These are phyloP conservation scores for Platichthys stellatus DNA, from an alignment of 2,113 vertebrate genomes.

Conservation along the genomic window DNA sequence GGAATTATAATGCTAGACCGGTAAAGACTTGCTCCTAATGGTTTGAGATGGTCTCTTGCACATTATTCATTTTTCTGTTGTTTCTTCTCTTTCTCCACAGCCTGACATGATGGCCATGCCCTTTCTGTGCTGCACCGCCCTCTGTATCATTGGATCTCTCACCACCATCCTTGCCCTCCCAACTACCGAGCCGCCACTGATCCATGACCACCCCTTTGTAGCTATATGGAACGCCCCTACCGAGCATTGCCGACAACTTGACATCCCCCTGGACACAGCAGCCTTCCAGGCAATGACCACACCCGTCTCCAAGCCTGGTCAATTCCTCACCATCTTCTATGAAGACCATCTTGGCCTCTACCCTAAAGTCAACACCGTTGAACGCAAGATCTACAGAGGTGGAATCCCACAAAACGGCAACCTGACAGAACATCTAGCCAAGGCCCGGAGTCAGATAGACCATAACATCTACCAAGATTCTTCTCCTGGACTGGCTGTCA, in stretches of 20 bases:
- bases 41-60: too few relatives aligned
- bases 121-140: constrained; percentile 23
- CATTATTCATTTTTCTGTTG: background rate
- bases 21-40: too few relatives aligned
- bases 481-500: constrained; percentile 86
- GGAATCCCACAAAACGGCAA: constrained; percentile 85
- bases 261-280: constrained; percentile 82
- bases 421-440: constrained; percentile 81
- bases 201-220: constrained; percentile 81
- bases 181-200: constrained; percentile 76
- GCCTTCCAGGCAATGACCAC: constrained; percentile 85
- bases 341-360: constrained; percentile 88
- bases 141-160: constrained; percentile 41
- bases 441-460: constrained; percentile 80
- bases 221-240: constrained; percentile 89
- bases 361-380: constrained; percentile 80
- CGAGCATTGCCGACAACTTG: constrained; percentile 74
- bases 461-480: constrained; percentile 78
- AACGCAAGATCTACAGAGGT: constrained; percentile 62
- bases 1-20: too few relatives aligned
- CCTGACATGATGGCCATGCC: constrained; percentile 9
- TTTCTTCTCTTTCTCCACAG: constrained; percentile 26
- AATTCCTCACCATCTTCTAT: constrained; percentile 90
- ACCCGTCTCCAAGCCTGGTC: constrained; percentile 63
- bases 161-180: constrained; percentile 39